phyloP scores from a whole-genome alignment of 2,113 vertebrate genomes.

The Emberiza fucata region DNA sequence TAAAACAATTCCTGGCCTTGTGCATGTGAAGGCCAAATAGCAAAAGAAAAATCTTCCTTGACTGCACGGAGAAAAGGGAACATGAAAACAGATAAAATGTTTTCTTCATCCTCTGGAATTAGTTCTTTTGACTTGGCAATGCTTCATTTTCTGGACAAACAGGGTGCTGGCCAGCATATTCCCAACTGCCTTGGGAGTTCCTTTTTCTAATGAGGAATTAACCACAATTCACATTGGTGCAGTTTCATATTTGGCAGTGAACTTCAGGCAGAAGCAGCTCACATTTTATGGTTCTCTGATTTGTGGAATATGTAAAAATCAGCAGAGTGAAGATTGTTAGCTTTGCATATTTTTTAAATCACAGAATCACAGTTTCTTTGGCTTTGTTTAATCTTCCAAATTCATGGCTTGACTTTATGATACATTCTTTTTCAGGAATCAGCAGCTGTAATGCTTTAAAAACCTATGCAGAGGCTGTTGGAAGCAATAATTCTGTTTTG shows the following conservation, averaged over 20 bases:
- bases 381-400: background rate
- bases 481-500: background rate
- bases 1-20: background rate
- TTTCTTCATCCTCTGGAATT: background rate
- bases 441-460: background rate
- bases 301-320: background rate
- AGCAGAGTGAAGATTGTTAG: background rate
- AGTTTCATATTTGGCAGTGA: background rate
- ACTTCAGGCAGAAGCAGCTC: background rate
- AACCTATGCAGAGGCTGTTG: background rate
- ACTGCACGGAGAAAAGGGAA: background rate
- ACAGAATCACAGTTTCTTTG: background rate
- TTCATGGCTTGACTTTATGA: background rate
- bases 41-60: background rate
- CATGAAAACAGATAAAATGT: background rate
- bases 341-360: background rate
- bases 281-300: background rate
- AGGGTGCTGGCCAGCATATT: background rate
- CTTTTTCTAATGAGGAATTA: background rate
- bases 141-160: background rate
- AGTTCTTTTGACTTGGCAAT: background rate
- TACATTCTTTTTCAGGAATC: background rate
- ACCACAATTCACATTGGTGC: background rate
- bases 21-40: background rate
- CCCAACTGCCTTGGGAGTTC: accelerated